A percentile compares a stretch with the other conserved stretches of the same genome.
Evolutionary conservation across 2,888 invertebrate species (phyloP).

Genomic region (Spodoptera picta): DNA sequence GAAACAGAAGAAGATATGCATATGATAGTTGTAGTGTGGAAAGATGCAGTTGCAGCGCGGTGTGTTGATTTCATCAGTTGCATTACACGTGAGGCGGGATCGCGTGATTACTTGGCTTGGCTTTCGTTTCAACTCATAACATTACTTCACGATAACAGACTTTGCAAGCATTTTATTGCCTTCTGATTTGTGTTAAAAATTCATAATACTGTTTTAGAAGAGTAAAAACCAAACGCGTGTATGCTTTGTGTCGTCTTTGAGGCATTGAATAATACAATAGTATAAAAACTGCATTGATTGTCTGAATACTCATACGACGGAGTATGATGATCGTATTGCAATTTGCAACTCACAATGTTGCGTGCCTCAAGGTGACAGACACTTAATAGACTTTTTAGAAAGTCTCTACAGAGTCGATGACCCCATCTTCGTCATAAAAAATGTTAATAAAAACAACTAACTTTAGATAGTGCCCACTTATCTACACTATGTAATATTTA

Average conservation of each 20-base stretch:
- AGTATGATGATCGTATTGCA: slow-evolving; percentile 49
- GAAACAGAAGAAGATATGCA: background rate
- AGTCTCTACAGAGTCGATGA: slow-evolving; percentile 82
- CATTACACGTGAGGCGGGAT: slow-evolving; percentile 49
- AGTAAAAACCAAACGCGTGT: slow-evolving; percentile 7
- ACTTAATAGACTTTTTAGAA: slow-evolving; percentile 86
- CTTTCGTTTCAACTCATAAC: slow-evolving; percentile 56
- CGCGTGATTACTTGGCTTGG: slow-evolving; percentile 44
- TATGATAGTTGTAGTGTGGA: slow-evolving; percentile 1
- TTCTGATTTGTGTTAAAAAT: slow-evolving; percentile 40
- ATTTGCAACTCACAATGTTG: slow-evolving; percentile 61
- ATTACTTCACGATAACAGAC: slow-evolving; percentile 56
- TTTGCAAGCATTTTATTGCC: slow-evolving; percentile 47
- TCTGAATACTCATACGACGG: slow-evolving; percentile 29
- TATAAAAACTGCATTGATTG: slow-evolving; percentile 24
- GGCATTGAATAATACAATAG: slow-evolving; percentile 20
- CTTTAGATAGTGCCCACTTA: slow-evolving; percentile 7
- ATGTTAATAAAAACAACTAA: slow-evolving; percentile 26
- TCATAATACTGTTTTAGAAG: slow-evolving; percentile 14
- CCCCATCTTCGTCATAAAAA: slow-evolving; percentile 60
- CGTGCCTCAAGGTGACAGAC: slow-evolving; percentile 85
- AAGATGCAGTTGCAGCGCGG: background rate
- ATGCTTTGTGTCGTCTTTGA: slow-evolving; percentile 7
- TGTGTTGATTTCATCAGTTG: slow-evolving; percentile 24
- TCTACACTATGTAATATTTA: slow-evolving; percentile 15